Conservation (phyloP, 2,888 invertebrate genomes). For the Cinara cedri region DNA sequence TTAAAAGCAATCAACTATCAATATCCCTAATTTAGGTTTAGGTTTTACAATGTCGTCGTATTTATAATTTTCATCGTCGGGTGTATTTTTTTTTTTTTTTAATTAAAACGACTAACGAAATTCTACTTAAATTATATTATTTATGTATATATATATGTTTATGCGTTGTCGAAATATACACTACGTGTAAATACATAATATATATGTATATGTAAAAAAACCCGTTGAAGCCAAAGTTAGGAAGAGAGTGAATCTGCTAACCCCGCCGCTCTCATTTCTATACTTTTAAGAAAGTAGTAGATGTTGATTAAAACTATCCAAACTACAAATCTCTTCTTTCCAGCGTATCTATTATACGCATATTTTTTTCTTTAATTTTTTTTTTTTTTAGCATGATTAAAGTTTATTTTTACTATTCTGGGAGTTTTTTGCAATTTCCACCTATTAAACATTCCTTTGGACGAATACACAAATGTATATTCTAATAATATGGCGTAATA, state of each 20-base stretch:
- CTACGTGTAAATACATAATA: too few relatives aligned
- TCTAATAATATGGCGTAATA: too few relatives aligned
- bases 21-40: conserved; percentile 23
- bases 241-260: background rate
- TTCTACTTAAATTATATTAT: conserved; percentile 4
- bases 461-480: background rate
- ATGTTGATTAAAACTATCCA: conserved; percentile 41
- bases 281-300: background rate
- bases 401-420: background rate
- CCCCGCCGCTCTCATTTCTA: background rate
- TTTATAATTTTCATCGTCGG: conserved; percentile 8
- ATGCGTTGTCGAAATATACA: background rate
- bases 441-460: background rate
- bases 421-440: background rate
- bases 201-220: background rate
- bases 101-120: conserved; percentile 16
- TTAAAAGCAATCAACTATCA: conserved; percentile 6
- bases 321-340: background rate
- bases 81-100: background rate
- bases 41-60: conserved; percentile 1
- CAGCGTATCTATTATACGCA: background rate
- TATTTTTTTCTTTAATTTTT: too few relatives aligned
- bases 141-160: background rate
- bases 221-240: conserved; percentile 5
- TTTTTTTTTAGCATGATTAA: conserved; percentile 3